Evolutionary conservation across 64 coral and sea anemone species (phyloP), one percentile per base, ranked within the genome.

Genomic region (Stichodactyla mertensii): DNA sequence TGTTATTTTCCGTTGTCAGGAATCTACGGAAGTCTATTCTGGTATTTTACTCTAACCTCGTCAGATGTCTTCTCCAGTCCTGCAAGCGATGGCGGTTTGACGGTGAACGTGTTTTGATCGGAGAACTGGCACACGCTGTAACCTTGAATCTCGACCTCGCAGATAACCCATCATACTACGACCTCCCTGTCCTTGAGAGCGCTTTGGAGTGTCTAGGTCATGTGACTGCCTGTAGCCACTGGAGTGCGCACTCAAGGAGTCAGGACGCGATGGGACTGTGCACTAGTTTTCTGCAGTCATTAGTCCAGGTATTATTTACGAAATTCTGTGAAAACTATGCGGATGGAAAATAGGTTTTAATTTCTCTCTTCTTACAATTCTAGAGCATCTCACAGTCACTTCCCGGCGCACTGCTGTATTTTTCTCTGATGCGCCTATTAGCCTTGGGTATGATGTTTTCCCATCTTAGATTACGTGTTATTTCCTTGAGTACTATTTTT

Each of bases 81-180:
- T 87, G 86, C 54, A 87, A 86, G 7, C 78, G 52, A 1, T 98
- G 95, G 95, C 79, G 90, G 70, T 71, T 91, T 69, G 90, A 91
- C 23, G 82, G 85, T 80, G 95, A 98, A 56, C 69, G 92, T 66
- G 74, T 98, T 26, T 92, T 92, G 57, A 87, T 94, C 19, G 95
- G 95, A 15, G 95, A 98, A 31, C n/a, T 98, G 61, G 89, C 93
- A 9, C 83, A 87, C 84, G 87, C 84, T 55, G 87, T 98, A 12
- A 89, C 92, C 14, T 74, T 98, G 27, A 94, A 98, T 83, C 71
- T 98, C 10, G 92, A 94, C 79, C 60, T 98, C 20, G 92, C 89
- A 23, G 95, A 98, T 28, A 98, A 94, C 27, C 95, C 95, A 5
- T 92, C 93, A 56, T 98, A 92, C 82, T 98, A 98, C 78, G 95